Base-by-base conservation (phyloP, 2,888 invertebrate species). In the Hirtodrosophila trivittata region DNA sequence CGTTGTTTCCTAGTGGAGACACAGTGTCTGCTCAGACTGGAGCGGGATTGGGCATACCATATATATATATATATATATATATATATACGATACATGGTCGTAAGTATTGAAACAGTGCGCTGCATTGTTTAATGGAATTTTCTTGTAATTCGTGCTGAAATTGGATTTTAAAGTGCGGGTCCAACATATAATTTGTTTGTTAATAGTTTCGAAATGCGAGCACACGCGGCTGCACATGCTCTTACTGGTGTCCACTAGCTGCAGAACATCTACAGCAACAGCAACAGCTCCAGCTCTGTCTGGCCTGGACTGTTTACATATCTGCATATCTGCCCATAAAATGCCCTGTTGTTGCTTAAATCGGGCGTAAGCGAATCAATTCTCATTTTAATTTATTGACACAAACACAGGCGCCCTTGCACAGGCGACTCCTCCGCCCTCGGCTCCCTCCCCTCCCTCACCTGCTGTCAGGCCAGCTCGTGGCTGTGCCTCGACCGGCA, bases 101-200 rank as follows among this genome's bases (percentile, higher is more conserved):
- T 41, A 50, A 12, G 9, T 25, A 49, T 12, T 33, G 25, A 42
- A 21, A 18, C 54, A 41, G 50, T 51, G 37, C 41, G 55, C 25
- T 63, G 60, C 74, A 72, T 83, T 84, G 82, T 83, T 81, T 87
- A 86, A 86, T 86, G 85, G 87, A 85, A 75, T 87, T 87, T 85
- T 85, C 87, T 80, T 86, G 86, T 86, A 83, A 87, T 81, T 72
- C 83, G 70, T 75, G 57, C 74, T 67, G 72, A 81, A 83, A 87
- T 86, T 81, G 83, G 75, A 76, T 85, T 86, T 86, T 86, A 86
- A 86, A 86, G 85, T 83, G 83, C 81, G 85, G 86, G 82, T 73
- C 71, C 78, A 85, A 85, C 86, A 85, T 85, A 85, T 85, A 85
- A 85, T 86, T 85, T 84, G 77, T 82, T 76, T 85, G 86, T 85